Base-by-base conservation (phyloP, 2,888 invertebrate species). In the Pristionchus arcanus region DNA sequence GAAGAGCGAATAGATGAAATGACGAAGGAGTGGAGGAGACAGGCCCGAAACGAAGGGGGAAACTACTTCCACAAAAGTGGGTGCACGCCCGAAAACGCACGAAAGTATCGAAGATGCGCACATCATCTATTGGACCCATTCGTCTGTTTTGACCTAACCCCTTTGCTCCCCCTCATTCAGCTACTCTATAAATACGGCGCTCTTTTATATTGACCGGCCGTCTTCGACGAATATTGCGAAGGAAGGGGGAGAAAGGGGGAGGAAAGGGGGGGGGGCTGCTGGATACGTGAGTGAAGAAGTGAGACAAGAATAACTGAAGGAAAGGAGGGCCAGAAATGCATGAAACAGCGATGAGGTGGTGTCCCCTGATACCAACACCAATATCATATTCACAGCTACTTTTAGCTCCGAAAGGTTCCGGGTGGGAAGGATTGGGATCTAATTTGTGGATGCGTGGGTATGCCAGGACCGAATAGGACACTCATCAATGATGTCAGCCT, bases 301-400 rank as follows among this genome's bases (percentile, higher is more conserved):
- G 84, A 31, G 84, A 63, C 59, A 84, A 31, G 34, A 84, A 84
- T 84, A 63, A 84, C 59, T 37, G 74, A 74, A 42, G n/a, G 49
- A 81, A 81, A 37, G 42, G 77, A 55, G 21, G 31, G 21, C 34
- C 21, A 84, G 59, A 59, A 49, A 81, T 81, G 81, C 81, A 81
- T 81, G 74, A 74, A 74, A 74, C 74, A 74, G 31, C 25, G 11
- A 5, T 4, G n/a, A 81, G 21, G 49, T 42, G 49, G 81, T 25
- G 81, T 25, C 81, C 81, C 68, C 16, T 68, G 16, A 63, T 63
- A 63, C 63, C 63, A 63, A 25, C 21, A 11, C 25, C 63, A 63
- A n/a, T 2, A 59, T 15, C 55, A 16, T 11, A 63, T 63, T 63
- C 63, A 0, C n/a, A 0, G n/a, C 25, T 63, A 63, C 63, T 63